Conservation (phyloP, 1,140 invertebrate species). For the Aphaenogaster floridana region DNA sequence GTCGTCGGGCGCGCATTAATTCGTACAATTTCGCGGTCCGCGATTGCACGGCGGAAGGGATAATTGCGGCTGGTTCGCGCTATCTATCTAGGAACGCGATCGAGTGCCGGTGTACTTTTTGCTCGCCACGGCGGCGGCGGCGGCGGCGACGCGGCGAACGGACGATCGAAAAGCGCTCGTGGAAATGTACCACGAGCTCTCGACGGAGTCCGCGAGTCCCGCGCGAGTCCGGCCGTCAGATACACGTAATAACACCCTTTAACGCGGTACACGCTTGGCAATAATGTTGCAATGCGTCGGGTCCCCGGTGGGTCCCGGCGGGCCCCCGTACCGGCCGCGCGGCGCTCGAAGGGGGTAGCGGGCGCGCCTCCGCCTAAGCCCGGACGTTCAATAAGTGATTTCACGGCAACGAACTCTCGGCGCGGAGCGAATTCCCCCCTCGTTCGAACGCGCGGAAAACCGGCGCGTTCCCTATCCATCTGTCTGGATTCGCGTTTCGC, state of each 20-base stretch:
- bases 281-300: conserved; percentile 70
- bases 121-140: conserved; percentile 34
- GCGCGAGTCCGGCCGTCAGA: conserved; percentile 66
- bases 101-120: conserved; percentile 58
- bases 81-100: conserved; percentile 74
- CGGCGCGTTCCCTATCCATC: not conserved
- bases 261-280: conserved; percentile 67
- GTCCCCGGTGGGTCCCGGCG: not conserved
- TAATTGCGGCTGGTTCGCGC: conserved; percentile 53
- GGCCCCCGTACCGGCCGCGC: not conserved
- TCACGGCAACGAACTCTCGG: conserved; percentile 55
- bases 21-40: conserved; percentile 58
- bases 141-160: not conserved
- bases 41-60: conserved; percentile 53
- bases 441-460: conserved; percentile 17
- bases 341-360: conserved; percentile 38
- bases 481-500: conserved; percentile 16
- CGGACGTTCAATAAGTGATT: conserved; percentile 72
- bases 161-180: conserved; percentile 61
- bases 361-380: conserved; percentile 8
- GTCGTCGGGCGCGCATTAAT: conserved; percentile 56
- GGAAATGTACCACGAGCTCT: conserved; percentile 61
- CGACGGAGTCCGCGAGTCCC: conserved; percentile 54
- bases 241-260: conserved; percentile 82
- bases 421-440: conserved; percentile 57